Percentiles rank a stretch among this genome's conserved stretches.
Evolutionary conservation across 2,113 vertebrate genomes (phyloP).

Genomic region (Bungarus multicinctus): DNA sequence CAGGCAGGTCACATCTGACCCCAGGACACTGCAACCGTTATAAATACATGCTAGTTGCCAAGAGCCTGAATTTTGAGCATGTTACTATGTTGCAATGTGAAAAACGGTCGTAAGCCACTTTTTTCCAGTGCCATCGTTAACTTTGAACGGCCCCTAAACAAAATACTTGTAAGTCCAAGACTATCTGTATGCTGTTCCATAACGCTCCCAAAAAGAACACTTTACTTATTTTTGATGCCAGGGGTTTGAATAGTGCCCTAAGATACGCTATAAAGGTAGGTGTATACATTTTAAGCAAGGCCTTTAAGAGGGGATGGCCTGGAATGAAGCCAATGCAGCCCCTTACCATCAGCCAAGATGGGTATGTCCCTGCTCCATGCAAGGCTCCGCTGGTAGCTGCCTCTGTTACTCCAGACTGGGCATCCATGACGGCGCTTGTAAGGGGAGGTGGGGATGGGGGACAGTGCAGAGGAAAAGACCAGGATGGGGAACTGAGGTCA

Average conservation of each 20-base stretch:
- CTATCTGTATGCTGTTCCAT: not conserved
- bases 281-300: not conserved
- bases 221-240: not conserved
- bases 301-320: not conserved
- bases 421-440: slow-evolving; percentile 66
- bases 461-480: slow-evolving; percentile 59
- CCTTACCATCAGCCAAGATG: slow-evolving; percentile 70
- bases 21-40: not conserved
- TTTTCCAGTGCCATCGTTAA: not conserved
- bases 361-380: slow-evolving; percentile 66
- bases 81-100: not conserved
- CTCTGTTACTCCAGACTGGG: slow-evolving; percentile 62
- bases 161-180: not conserved
- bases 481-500: slow-evolving; percentile 41
- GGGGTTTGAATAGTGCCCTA: not conserved
- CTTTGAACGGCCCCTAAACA: not conserved
- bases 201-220: not conserved
- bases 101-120: not conserved
- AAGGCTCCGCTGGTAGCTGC: slow-evolving; percentile 60
- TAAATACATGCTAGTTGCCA: not conserved
- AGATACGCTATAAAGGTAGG: not conserved
- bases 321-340: slow-evolving; percentile 59
- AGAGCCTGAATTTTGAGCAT: not conserved
- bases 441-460: slow-evolving; percentile 4
- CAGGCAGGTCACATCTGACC: not conserved